phyloP scores from a whole-genome alignment of 2,797 vertebrate species.

The Thripadectes ignobilis region DNA sequence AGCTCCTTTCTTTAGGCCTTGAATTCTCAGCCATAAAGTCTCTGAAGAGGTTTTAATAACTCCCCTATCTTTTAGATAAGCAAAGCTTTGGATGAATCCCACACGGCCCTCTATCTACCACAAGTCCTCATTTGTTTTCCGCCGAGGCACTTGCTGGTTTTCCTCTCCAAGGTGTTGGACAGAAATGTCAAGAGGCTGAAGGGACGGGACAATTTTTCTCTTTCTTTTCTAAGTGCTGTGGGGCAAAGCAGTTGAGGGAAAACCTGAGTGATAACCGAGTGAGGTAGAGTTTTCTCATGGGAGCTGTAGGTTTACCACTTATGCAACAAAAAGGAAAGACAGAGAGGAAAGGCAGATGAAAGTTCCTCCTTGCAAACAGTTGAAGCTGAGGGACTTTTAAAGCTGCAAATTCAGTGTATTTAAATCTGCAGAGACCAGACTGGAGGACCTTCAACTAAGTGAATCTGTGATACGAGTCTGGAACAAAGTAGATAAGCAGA shows the following conservation, averaged over 20 bases:
- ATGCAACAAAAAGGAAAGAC: background rate
- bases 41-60: slow-evolving; percentile 67
- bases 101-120: slow-evolving; percentile 38
- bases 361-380: background rate
- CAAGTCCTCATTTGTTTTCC: slow-evolving; percentile 66
- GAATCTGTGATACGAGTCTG: background rate
- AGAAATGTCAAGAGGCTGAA: slow-evolving; percentile 65
- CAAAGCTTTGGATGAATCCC: slow-evolving; percentile 59
- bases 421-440: background rate
- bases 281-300: slow-evolving; percentile 39
- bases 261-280: slow-evolving; percentile 24
- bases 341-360: background rate
- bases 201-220: background rate
- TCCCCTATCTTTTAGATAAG: slow-evolving; percentile 64
- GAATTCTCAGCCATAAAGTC: slow-evolving; percentile 49
- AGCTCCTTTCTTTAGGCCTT: slow-evolving; percentile 54
- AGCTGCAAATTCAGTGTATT: background rate
- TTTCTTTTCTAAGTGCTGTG: slow-evolving; percentile 2
- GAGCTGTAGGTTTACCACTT: background rate
- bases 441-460: background rate
- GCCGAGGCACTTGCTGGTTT: slow-evolving; percentile 48
- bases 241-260: slow-evolving; percentile 4
- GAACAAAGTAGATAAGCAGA: background rate
- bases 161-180: slow-evolving; percentile 64
- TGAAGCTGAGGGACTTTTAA: background rate